A percentile compares a stretch with the other conserved stretches of the same genome.
Evolutionary conservation across 1,140 invertebrate genomes (phyloP).

Genomic region (Zaprionus taronus): DNA sequence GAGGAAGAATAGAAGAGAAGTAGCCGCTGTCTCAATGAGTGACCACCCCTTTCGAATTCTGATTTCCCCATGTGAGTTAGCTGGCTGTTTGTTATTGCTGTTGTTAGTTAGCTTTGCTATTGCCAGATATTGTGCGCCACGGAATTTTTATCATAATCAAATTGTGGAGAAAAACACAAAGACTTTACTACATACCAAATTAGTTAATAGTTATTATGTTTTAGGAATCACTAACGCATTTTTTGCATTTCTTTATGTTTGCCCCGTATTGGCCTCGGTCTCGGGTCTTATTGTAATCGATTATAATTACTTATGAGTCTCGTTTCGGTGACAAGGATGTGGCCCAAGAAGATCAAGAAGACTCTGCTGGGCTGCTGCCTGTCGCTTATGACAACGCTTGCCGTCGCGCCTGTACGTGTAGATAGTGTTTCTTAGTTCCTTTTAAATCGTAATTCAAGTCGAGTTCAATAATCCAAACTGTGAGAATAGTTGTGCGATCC

Average conservation of each 20-base stretch:
- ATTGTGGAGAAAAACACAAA: conserved; percentile 73
- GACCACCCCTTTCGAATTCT: conserved; percentile 29
- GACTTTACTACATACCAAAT: conserved; percentile 81
- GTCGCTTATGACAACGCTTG: conserved; percentile 50
- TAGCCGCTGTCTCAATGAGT: conserved; percentile 37
- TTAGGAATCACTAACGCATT: conserved; percentile 68
- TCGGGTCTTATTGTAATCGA: conserved; percentile 40
- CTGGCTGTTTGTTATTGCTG: conserved; percentile 58
- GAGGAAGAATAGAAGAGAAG: conserved; percentile 27
- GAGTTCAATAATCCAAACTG: conserved; percentile 8
- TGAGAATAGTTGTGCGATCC: conserved; percentile 17
- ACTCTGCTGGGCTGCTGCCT: conserved; percentile 35
- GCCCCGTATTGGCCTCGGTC: conserved; percentile 20
- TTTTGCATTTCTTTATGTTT: conserved; percentile 69
- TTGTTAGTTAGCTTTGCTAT: conserved; percentile 63
- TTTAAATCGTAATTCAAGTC: conserved; percentile 29
- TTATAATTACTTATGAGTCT: conserved; percentile 70
- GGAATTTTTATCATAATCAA: conserved; percentile 52
- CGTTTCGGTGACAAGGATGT: conserved; percentile 55
- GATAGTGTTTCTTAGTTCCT: conserved; percentile 46
- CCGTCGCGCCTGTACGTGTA: conserved; percentile 27
- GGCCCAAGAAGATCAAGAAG: conserved; percentile 31
- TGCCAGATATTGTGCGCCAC: conserved; percentile 39
- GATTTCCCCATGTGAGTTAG: conserved; percentile 49
- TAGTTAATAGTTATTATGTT: conserved; percentile 80